phyloP scores from a whole-genome alignment of 2,888 invertebrate species.

The Notodromas monacha region DNA sequence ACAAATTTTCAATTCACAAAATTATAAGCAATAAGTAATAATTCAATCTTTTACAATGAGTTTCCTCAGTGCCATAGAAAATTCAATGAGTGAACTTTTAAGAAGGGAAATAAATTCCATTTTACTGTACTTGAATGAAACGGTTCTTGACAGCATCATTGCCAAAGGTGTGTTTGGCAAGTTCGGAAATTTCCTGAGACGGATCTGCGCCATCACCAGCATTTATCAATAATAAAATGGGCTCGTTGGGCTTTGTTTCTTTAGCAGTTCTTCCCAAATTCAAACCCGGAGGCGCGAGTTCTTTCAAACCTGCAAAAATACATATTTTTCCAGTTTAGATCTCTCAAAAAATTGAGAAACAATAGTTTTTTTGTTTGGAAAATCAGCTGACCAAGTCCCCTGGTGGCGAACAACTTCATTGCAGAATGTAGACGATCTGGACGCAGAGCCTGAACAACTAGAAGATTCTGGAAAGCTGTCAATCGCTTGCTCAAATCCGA shows the following conservation, averaged over 20 bases:
- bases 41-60: no score
- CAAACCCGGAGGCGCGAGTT: conserved; percentile 24
- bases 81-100: conserved; percentile 7
- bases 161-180: conserved; percentile 23
- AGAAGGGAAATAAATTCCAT: conserved; percentile 5
- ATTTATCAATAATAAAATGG: conserved; percentile 49
- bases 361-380: not conserved
- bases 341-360: not conserved
- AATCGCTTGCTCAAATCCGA: conserved; percentile 21
- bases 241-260: conserved; percentile 26
- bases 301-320: conserved; percentile 17
- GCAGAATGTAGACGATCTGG: conserved; percentile 50
- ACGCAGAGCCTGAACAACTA: conserved; percentile 40
- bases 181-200: conserved; percentile 35
- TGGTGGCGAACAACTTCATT: conserved; percentile 33
- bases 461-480: conserved; percentile 41
- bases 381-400: conserved; percentile 23
- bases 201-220: conserved; percentile 82
- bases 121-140: no score
- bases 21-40: conserved; percentile 6
- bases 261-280: conserved; percentile 23
- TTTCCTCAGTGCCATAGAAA: not conserved
- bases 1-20: no score
- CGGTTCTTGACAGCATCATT: conserved; percentile 13
- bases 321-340: not conserved